Base-by-base conservation (phyloP, 1,140 invertebrate genomes). In the Neelides sp. region DNA sequence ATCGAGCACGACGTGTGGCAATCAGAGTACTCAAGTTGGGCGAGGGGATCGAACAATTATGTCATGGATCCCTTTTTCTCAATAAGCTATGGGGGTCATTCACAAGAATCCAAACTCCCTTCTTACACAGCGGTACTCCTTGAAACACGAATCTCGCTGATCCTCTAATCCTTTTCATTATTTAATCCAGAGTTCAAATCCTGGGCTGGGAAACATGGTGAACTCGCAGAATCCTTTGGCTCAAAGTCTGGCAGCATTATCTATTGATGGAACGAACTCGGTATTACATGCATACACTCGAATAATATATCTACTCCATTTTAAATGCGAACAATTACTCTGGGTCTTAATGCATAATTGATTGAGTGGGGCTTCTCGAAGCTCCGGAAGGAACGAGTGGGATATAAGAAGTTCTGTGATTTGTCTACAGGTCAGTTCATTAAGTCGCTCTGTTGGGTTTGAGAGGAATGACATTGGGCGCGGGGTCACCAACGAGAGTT, bases 31-130 rank as follows among this genome's bases (percentile, higher is more conserved):
- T 17, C 3, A 17, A 10, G 35, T 36, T 36, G 35, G 15, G 10
- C 35, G n/a, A 27, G 23, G 43, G 26, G 22, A 15, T 45, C 27
- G 10, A 12, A 2, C 17, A 45, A 42, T 32, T 32, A 56, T 34
- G 47, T 22, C 55, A 66, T 73, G 71, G 70, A 72, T 65, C 69
- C 67, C 54, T 69, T 71, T 61, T 70, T 69, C 61, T 40, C 63
- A 47, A 49, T 61, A 8, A 76, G 73, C 61, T 69, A 52, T 48
- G 50, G 17, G n/a, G 22, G 73, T 35, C 72, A 77, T 55, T 68
- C 79, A 39, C 83, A 83, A 72, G 83, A 86, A 66, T 86, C 83
- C 54, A 86, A 86, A 69, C 72, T 86, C 63, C 82, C 81, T 48
- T 83, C 82, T 58, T 86, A 87, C 68, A 84, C 85, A 57, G 62